phyloP scores from a whole-genome alignment of 2,113 vertebrate genomes.

The Choloepus hoffmanni region DNA sequence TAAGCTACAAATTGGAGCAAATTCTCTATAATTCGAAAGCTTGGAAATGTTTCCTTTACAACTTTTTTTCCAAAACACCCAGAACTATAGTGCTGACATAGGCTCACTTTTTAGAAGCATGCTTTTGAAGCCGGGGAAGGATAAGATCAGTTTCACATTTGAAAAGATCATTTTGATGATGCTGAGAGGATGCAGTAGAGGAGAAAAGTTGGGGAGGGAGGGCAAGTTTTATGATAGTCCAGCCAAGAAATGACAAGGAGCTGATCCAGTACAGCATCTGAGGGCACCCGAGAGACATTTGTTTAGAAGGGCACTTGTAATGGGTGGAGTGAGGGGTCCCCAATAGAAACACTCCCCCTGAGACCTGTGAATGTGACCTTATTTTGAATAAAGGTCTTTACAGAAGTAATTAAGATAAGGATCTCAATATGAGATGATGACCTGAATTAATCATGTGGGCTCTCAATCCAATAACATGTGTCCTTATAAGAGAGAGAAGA shows the following conservation, averaged over 20 bases:
- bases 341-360: neutral
- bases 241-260: neutral
- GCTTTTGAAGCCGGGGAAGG: neutral
- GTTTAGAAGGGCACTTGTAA: neutral
- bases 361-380: neutral
- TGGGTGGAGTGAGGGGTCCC: no score
- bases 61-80: neutral
- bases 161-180: neutral
- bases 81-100: neutral
- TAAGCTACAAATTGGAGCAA: constrained; percentile 4
- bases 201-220: neutral
- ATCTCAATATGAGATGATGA: neutral
- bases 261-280: neutral
- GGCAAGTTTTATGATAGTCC: neutral
- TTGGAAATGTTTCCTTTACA: neutral
- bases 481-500: neutral
- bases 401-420: neutral
- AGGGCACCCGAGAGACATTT: neutral
- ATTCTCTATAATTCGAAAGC: neutral
- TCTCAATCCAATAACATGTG: neutral
- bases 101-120: neutral
- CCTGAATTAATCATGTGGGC: neutral
- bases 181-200: neutral
- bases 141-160: neutral
- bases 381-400: neutral